Percentiles rank a stretch among this genome's conserved stretches.
These are phyloP conservation scores for Drosophila antonietae DNA, from an alignment of 2,888 invertebrate species.

Conservation along the genomic window DNA sequence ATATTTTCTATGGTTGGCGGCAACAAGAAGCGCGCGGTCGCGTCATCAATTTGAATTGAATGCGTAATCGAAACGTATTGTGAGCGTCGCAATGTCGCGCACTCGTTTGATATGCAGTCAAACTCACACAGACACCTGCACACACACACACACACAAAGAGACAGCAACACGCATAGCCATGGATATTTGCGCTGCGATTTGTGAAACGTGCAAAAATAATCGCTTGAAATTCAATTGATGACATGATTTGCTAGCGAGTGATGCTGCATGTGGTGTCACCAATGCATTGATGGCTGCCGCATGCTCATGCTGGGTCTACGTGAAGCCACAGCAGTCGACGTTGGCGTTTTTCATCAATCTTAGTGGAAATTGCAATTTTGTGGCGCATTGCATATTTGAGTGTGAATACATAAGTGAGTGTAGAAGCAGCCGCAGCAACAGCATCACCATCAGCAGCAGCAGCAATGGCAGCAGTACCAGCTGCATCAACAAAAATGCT, in stretches of 20 bases:
- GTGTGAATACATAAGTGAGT: slow-evolving; percentile 73
- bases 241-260: slow-evolving; percentile 76
- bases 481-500: slow-evolving; percentile 42
- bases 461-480: slow-evolving; percentile 13
- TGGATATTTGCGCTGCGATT: slow-evolving; percentile 65
- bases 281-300: slow-evolving; percentile 17
- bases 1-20: slow-evolving; percentile 29
- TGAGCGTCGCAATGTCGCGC: slow-evolving; percentile 39
- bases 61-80: slow-evolving; percentile 78
- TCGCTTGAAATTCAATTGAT: slow-evolving; percentile 78
- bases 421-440: slow-evolving; percentile 24
- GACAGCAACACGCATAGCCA: slow-evolving; percentile 16
- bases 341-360: slow-evolving; percentile 77
- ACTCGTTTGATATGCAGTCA: slow-evolving; percentile 47
- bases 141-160: slow-evolving; percentile 11
- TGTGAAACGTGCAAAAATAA: slow-evolving; percentile 76
- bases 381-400: slow-evolving; percentile 75
- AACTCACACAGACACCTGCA: slow-evolving; percentile 15
- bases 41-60: slow-evolving; percentile 75
- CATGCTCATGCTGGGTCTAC: background rate
- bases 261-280: slow-evolving; percentile 25
- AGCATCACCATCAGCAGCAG: slow-evolving; percentile 13
- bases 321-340: slow-evolving; percentile 20
- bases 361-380: slow-evolving; percentile 80
- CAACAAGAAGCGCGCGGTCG: slow-evolving; percentile 47